These are phyloP conservation scores for Cavia porcellus DNA, from an alignment of 2,113 vertebrate genomes.

Conservation along the genomic window DNA sequence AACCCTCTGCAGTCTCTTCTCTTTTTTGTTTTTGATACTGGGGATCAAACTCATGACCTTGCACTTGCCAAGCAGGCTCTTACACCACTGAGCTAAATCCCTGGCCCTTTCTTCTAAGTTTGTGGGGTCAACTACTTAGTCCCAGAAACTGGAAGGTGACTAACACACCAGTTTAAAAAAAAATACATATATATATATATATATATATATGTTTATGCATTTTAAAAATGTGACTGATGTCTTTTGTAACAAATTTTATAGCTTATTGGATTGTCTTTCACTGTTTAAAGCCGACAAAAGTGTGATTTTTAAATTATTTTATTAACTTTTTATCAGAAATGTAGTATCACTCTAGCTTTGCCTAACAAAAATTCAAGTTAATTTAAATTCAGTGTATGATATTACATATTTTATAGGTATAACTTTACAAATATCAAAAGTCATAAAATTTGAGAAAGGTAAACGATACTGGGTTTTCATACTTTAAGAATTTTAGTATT, in stretches of 20 bases:
- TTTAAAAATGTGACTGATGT: background rate
- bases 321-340: slow-evolving; percentile 40
- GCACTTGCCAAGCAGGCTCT: no score
- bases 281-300: slow-evolving; percentile 1
- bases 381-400: slow-evolving; percentile 12
- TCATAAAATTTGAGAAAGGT: background rate
- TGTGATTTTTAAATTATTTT: slow-evolving; percentile 33
- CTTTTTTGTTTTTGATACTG: no score
- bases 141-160: background rate
- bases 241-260: slow-evolving; percentile 12
- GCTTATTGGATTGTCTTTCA: background rate
- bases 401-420: background rate
- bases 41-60: no score
- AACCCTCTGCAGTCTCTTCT: background rate
- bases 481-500: background rate
- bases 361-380: background rate
- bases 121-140: background rate
- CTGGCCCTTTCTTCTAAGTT: background rate
- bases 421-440: slow-evolving; percentile 4
- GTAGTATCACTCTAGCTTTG: background rate
- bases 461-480: background rate
- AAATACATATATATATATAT: slow-evolving; percentile 43
- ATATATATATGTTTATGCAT: background rate
- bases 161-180: background rate
- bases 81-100: no score